Conservation (phyloP, 2,888 invertebrate genomes). For the Stictocephala bisonia region DNA sequence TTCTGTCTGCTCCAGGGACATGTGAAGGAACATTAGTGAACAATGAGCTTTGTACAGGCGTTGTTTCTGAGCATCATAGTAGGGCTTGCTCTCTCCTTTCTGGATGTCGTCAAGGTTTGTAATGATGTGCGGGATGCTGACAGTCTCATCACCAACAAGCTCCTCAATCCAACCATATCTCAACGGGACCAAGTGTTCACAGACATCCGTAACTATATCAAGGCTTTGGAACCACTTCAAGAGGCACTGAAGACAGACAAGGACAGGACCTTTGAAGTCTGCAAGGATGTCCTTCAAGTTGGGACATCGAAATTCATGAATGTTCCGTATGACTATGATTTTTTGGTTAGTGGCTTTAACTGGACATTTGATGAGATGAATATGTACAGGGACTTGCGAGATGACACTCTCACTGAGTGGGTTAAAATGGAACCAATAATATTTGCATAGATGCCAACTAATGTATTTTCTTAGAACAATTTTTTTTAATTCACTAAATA, state of each 20-base stretch:
- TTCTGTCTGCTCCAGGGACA: too few species aligned
- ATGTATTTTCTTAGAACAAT: too few species aligned
- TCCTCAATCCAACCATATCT: not conserved
- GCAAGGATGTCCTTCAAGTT: slow-evolving; percentile 10
- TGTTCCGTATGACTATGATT: not conserved
- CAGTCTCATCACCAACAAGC: not conserved
- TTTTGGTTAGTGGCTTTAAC: slow-evolving; percentile 25
- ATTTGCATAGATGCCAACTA: too few species aligned
- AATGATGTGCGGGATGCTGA: slow-evolving; percentile 5
- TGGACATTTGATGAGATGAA: slow-evolving; percentile 22
- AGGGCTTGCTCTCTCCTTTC: too few species aligned
- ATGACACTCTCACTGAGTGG: slow-evolving; percentile 15
- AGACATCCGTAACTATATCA: not conserved
- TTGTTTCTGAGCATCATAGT: too few species aligned
- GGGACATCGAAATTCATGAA: slow-evolving; percentile 4
- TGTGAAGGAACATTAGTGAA: too few species aligned
- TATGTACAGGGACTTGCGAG: slow-evolving; percentile 5
- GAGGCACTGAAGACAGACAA: not conserved
- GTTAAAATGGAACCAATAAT: slow-evolving; percentile 21
- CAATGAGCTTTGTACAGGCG: too few species aligned
- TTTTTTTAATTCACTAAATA: too few species aligned
- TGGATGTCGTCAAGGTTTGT: slow-evolving; percentile 15
- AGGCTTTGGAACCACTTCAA: not conserved
- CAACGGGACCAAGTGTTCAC: not conserved
- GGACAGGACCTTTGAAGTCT: not conserved